Evolutionary conservation across 2,797 vertebrate species (phyloP).

Genomic region (Eulemur coronatus): DNA sequence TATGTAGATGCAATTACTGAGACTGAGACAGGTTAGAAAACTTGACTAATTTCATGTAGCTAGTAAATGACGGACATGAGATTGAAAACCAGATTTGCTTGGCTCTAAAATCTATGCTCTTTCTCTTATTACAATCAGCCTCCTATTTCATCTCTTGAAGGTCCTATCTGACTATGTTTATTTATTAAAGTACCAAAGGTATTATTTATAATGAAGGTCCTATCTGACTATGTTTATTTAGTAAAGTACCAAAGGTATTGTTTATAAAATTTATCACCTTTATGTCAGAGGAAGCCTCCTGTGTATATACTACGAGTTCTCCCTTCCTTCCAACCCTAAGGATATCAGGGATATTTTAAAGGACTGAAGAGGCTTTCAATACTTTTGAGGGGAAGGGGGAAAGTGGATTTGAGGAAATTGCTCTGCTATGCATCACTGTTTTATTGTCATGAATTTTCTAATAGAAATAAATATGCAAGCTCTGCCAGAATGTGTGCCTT

Average conservation of each 20-base stretch:
- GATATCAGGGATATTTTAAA: background rate
- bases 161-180: background rate
- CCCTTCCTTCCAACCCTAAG: background rate
- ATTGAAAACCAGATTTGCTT: background rate
- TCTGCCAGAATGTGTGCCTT: background rate
- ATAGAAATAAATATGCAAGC: background rate
- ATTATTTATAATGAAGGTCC: background rate
- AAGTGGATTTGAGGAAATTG: background rate
- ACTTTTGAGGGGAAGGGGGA: accelerated
- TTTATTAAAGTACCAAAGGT: background rate
- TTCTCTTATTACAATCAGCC: background rate
- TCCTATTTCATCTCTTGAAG: background rate
- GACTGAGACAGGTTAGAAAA: background rate
- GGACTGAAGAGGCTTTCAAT: background rate
- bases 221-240: background rate
- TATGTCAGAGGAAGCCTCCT: background rate
- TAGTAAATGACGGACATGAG: background rate
- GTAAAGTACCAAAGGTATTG: background rate
- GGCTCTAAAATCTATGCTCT: background rate
- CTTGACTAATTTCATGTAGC: background rate
- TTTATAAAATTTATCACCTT: background rate
- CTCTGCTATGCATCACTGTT: background rate
- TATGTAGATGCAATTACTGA: background rate
- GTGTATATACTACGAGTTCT: background rate
- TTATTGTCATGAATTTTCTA: background rate